These are phyloP conservation scores for Gouania willdenowi DNA, from an alignment of 2,797 vertebrate species.

Conservation along the genomic window DNA sequence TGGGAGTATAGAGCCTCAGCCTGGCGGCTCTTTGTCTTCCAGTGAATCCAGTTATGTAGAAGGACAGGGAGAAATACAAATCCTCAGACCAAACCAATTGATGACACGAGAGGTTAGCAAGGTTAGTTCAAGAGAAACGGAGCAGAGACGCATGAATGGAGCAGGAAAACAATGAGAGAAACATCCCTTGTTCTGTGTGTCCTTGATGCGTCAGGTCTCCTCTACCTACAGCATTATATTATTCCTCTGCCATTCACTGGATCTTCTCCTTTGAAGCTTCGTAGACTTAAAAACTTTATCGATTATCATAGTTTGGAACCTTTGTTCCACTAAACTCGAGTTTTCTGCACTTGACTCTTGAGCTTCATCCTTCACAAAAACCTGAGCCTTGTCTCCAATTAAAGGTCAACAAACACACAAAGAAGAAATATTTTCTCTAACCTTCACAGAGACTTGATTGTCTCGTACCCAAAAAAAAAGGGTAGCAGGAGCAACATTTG, in stretches of 20 bases:
- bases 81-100: conserved; percentile 12
- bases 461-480: too few relatives aligned
- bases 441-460: too few relatives aligned
- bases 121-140: too few relatives aligned
- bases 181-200: not conserved
- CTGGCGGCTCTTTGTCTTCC: conserved; percentile 24
- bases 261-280: not conserved
- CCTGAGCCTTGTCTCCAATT: too few relatives aligned
- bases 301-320: too few relatives aligned
- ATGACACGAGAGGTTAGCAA: conserved; percentile 28
- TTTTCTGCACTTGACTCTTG: not conserved
- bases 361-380: too few relatives aligned
- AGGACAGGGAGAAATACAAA: conserved; percentile 13
- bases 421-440: too few relatives aligned
- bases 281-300: too few relatives aligned
- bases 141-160: too few relatives aligned
- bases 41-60: conserved; percentile 26
- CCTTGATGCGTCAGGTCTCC: conserved; percentile 1
- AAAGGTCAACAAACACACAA: too few relatives aligned
- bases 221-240: not conserved
- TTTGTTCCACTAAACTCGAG: not conserved
- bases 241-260: not conserved
- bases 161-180: too few relatives aligned
- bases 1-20: conserved; percentile 25
- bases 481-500: too few relatives aligned